Percentiles rank a stretch among this genome's conserved stretches.
These are phyloP conservation scores for Galerucella pusilla DNA, from an alignment of 2,888 invertebrate genomes.

Conservation along the genomic window DNA sequence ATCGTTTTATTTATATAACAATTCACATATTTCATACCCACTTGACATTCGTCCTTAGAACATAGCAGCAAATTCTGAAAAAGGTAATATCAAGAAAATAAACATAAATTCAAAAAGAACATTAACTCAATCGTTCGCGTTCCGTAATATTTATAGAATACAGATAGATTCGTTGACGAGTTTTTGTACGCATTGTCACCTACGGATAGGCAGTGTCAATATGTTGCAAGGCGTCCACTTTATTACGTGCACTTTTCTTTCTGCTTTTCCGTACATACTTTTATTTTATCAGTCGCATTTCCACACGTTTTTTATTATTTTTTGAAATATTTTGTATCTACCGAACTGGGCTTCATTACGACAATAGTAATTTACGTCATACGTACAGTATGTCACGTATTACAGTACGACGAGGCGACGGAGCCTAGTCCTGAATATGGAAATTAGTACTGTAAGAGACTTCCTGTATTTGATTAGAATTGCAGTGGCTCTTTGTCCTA, in stretches of 20 bases:
- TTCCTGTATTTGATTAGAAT: too few species aligned
- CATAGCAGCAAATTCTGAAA: constrained; percentile 43
- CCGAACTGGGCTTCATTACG: too few species aligned
- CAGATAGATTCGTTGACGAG: constrained; percentile 62
- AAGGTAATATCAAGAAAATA: constrained; percentile 51
- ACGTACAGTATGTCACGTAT: too few species aligned
- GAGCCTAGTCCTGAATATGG: too few species aligned
- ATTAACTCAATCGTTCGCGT: constrained; percentile 43
- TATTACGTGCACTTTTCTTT: constrained; percentile 47
- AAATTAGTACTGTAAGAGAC: too few species aligned
- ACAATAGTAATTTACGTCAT: too few species aligned
- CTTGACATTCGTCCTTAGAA: constrained; percentile 33
- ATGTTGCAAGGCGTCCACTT: constrained; percentile 51
- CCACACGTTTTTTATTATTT: constrained; percentile 50
- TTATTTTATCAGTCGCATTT: constrained; percentile 39
- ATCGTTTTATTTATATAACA: constrained; percentile 33
- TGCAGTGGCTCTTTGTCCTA: too few species aligned
- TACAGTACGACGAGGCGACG: too few species aligned
- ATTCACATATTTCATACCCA: constrained; percentile 34
- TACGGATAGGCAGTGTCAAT: constrained; percentile 51
- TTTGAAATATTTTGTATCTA: constrained; percentile 12
- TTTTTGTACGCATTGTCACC: constrained; percentile 57
- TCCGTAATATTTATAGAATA: constrained; percentile 61
- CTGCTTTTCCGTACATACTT: constrained; percentile 14
- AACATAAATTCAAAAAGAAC: constrained; percentile 50